Evolutionary conservation across 2,797 vertebrate genomes (phyloP), one percentile per base, ranked within the genome.

Genomic region (Setipinna tenuifilis): DNA sequence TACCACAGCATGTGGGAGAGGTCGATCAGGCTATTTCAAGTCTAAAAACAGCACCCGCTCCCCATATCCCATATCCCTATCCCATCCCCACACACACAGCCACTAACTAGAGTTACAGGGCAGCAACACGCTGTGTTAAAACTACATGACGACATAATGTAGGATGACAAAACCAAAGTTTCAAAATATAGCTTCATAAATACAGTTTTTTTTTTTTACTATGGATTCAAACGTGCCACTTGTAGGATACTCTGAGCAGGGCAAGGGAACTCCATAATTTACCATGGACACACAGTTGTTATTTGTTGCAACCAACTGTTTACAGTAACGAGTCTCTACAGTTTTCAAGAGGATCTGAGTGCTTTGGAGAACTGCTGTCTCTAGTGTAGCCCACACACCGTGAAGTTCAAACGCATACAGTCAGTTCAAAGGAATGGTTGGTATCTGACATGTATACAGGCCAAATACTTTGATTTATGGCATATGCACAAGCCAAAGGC

Each of bases 1-100:
- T 91, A 92, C 58, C 50, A 83, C 28, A 61, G 54, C 71, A 19
- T 85, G 83, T 25, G 17, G 61, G 87, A 50, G 46, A 89, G 89
- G 88, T 89, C 88, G 78, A 83, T 57, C 81, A 65, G 54, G 80
- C 85, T 88, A 78, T 85, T 85, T 78, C 58, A 82, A 78, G 54
- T 68, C 28, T 41, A 44, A 78, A 78, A 41, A 78, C 31, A 78
- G 71, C 35, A 78, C 31, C 25, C 62, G 6, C 31, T 78, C 1
- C 71, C 16, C 71, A 44, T 54, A 14, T 9, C 50, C 50, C 50
- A 14, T 54, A 54, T 3, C 31, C 10, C 71, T 54, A 54, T 3
- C 31, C 10, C 71, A 41, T 21, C 71, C 17, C 31, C 71, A 54
- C 50, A 78, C 68, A 75, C 35, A 78, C 71, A 78, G 19, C 71